Base-by-base conservation (phyloP, 2,797 vertebrate genomes). In the Enteromius mattozi region DNA sequence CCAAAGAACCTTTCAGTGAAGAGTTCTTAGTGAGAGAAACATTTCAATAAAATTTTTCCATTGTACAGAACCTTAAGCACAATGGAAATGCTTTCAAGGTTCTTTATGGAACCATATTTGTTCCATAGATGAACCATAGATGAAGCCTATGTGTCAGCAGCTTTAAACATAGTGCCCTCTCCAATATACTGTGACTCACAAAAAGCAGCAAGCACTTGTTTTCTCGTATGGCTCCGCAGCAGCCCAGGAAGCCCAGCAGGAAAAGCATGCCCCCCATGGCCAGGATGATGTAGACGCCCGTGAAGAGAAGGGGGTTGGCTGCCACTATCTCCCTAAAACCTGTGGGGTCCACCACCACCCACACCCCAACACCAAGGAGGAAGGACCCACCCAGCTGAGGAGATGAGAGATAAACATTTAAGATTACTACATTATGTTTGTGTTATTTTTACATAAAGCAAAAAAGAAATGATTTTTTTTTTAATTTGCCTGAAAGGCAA, bases 171-270 rank as follows among this genome's bases (percentile, higher is more conserved):
- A 19, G 0, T 7, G 9, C 47, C 24, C 35, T 3, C 33, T n/a
- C 8, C 9, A 56, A 40, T 21, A 54, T 17, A 16, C 24, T 9
- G 30, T 9, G 89, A 97, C 97, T 97, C 92, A 99, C 98, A 86
- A 98, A 97, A 24, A 98, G 95, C 79, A 99, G 96, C 87, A 99
- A 96, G 93, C 97, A 98, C 92, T 98, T 98, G 95, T 97, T 99
- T 92, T 99, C 98, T 0, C 97, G 96, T 91, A 98, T 96, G 80
- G 98, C 98, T 80, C 98, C 98, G 0, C 97, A 98, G 95, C 98
- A 99, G 90, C 98, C 98, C 6, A 99, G 95, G 93, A 99, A 98
- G 69, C 98, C 97, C 59, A 99, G 95, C 74, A 99, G 95, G 65
- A 99, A 99, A 10, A 99, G 96, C 96, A 99, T 96, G 16, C 95